A percentile compares a stretch with the other conserved stretches of the same genome.
Conservation (phyloP, 2,888 invertebrate species). For the Eurytoma californica region DNA sequence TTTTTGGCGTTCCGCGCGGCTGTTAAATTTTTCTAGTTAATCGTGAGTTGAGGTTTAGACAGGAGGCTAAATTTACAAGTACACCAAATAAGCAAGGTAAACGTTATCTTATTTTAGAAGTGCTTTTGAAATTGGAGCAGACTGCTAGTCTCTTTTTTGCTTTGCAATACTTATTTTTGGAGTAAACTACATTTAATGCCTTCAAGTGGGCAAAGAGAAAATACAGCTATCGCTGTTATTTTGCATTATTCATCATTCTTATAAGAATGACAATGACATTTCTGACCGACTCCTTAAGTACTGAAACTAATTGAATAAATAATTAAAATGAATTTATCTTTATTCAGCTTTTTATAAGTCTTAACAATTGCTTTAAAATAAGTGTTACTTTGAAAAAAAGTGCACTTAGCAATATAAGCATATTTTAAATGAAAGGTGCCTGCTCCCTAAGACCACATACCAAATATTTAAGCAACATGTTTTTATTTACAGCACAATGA, state of each 20-base stretch:
- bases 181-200: no score
- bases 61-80: background rate
- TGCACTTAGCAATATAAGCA: background rate
- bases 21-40: no score
- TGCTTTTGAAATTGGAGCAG: no score
- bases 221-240: no score
- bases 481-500: conserved; percentile 63
- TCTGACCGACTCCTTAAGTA: background rate
- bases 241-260: conserved; percentile 22
- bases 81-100: background rate
- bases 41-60: no score
- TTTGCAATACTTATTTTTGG: no score
- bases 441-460: background rate
- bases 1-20: background rate
- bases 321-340: background rate
- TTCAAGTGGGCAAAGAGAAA: no score
- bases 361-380: background rate
- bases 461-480: background rate
- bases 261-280: background rate
- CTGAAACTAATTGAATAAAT: background rate
- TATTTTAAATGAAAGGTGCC: background rate
- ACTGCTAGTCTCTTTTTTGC: no score
- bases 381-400: background rate
- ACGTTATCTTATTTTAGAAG: background rate
- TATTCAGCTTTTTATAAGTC: background rate